phyloP scores from a whole-genome alignment of 2,797 vertebrate species.

The Poecile montanus region DNA sequence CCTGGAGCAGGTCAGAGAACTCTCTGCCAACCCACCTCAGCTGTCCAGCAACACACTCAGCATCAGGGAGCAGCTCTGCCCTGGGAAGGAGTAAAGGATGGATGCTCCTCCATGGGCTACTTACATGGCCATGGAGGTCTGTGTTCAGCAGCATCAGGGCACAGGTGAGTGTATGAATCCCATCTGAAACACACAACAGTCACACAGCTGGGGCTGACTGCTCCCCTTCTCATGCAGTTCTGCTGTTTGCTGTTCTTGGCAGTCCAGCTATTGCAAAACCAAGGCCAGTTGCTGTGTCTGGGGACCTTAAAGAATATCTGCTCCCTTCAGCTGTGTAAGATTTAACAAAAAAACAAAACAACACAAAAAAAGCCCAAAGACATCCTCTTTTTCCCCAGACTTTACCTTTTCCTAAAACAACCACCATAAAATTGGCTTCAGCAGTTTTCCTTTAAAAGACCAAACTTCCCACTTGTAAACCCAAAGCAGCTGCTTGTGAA shows the following conservation, averaged over 20 bases:
- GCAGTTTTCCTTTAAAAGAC: not conserved
- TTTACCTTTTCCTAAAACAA: not conserved
- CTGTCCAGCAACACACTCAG: not conserved
- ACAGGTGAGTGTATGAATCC: conserved; percentile 93
- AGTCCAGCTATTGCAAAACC: not conserved
- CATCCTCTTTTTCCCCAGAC: not conserved
- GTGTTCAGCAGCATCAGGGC: conserved; percentile 98
- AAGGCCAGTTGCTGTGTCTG: not conserved
- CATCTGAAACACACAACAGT: conserved; percentile 81
- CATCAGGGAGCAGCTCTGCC: not conserved
- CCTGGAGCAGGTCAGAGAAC: not conserved
- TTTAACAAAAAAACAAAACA: not conserved
- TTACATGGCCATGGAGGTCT: conserved; percentile 94
- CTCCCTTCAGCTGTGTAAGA: not conserved
- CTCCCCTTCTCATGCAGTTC: fast-evolving
- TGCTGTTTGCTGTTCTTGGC: not conserved
- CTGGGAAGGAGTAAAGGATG: not conserved
- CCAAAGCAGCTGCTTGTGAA: not conserved
- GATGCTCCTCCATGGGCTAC: conserved; percentile 51
- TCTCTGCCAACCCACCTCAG: not conserved
- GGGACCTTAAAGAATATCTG: not conserved
- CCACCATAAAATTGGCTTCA: not conserved
- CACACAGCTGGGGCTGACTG: not conserved
- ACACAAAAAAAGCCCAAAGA: not conserved
- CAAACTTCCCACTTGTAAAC: not conserved